These are phyloP conservation scores for Augiades crinisus DNA, from an alignment of 2,888 invertebrate species.

Conservation along the genomic window DNA sequence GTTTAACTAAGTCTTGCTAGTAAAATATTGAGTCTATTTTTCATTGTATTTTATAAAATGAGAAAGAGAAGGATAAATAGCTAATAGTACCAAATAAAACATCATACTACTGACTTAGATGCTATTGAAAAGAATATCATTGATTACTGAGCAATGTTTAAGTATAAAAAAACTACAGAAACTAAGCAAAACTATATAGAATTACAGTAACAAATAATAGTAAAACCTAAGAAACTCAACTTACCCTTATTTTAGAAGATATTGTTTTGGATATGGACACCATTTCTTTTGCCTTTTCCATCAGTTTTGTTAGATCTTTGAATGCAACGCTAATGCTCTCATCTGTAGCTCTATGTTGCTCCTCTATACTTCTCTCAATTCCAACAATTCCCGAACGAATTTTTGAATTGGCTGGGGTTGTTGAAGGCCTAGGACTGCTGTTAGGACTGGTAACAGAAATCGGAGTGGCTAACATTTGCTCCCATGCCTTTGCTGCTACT, in stretches of 20 bases:
- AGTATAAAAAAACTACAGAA: too few relatives aligned
- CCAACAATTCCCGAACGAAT: slow-evolving; percentile 95
- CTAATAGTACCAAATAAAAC: too few relatives aligned
- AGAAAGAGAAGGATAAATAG: too few relatives aligned
- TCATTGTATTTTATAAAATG: too few relatives aligned
- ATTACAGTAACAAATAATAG: not conserved
- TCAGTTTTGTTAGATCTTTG: slow-evolving; percentile 96
- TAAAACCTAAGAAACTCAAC: too few relatives aligned
- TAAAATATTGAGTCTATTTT: too few relatives aligned
- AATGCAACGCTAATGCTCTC: slow-evolving; percentile 96
- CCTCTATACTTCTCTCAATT: slow-evolving; percentile 95
- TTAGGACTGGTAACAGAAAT: slow-evolving; percentile 40
- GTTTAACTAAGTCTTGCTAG: too few relatives aligned
- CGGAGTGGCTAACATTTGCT: slow-evolving; percentile 51
- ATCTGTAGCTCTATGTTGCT: slow-evolving; percentile 95
- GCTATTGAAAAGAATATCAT: too few relatives aligned
- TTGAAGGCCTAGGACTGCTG: slow-evolving; percentile 45
- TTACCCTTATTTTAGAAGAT: slow-evolving; percentile 92
- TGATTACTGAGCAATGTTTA: too few relatives aligned
- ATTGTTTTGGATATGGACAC: slow-evolving; percentile 95
- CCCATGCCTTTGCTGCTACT: slow-evolving; percentile 84
- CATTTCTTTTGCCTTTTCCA: slow-evolving; percentile 99
- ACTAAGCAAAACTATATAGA: too few relatives aligned
- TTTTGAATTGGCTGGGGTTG: slow-evolving; percentile 79
- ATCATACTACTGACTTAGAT: too few relatives aligned